Conservation (phyloP, 2,113 vertebrate species). For the Rynchops niger region DNA sequence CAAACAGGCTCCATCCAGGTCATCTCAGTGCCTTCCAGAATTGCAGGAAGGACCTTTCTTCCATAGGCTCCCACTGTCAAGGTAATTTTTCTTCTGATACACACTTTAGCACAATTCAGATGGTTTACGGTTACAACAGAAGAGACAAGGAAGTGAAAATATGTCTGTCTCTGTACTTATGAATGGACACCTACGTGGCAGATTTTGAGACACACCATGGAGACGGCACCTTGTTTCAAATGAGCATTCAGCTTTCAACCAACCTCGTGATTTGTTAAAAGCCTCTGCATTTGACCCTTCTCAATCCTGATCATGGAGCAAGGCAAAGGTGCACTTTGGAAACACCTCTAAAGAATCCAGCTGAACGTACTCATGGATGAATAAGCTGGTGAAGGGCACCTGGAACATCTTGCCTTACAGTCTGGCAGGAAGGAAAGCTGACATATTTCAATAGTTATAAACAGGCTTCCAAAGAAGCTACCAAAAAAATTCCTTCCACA, state of each 20-base stretch:
- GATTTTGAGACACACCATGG: not conserved
- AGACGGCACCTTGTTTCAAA: not conserved
- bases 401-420: not conserved
- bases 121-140: fast-evolving
- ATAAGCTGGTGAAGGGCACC: not conserved
- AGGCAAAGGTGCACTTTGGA: not conserved
- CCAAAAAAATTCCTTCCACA: not conserved
- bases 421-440: not conserved
- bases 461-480: not conserved
- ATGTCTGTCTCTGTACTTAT: not conserved
- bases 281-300: not conserved
- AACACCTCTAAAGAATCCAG: not conserved
- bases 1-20: not conserved
- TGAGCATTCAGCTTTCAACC: not conserved
- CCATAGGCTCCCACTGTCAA: fast-evolving
- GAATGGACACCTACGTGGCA: not conserved
- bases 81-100: not conserved
- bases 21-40: not conserved
- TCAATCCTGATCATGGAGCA: fast-evolving
- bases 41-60: not conserved
- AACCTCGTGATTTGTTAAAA: not conserved
- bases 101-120: not conserved
- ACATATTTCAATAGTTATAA: not conserved
- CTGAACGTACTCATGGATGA: not conserved
- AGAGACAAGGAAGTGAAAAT: not conserved